Base-by-base conservation (phyloP, 2,113 vertebrate genomes). In the Caracal caracal region DNA sequence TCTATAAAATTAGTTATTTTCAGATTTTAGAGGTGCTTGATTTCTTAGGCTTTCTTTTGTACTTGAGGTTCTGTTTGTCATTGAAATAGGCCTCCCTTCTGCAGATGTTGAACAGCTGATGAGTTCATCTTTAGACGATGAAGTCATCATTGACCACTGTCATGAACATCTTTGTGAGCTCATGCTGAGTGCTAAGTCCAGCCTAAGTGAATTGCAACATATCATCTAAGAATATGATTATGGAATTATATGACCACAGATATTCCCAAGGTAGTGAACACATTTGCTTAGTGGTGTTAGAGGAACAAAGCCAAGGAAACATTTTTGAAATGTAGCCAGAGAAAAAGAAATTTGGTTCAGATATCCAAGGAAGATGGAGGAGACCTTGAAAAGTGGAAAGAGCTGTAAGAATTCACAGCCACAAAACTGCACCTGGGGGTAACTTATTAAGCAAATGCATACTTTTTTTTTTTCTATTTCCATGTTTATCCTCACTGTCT, bases 181-280 rank as follows among this genome's bases (percentile, higher is more conserved):
- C 88, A 87, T 78, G 63, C 63, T 76, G 63, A 97, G n/a, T 6
- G 0, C 47, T 76, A 47, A 96, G 63, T 88, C 87, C 93, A 98
- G 85, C 47, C 93, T 93, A 91, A 98, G 85, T 97, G 95, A 98
- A 96, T 92, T 61, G 22, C 93, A 91, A 98, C 95, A 75, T 97
- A 97, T 76, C 90, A 75, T 53, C 96, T 94, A 98, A 89, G 92
- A 98, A 97, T 97, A 97, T 92, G 59, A 95, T 90, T 96, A 68
- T 91, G 94, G 84, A 96, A 97, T 94, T 95, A 96, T 35, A 93
- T 98, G 95, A 96, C 89, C 85, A 80, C 96, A 91, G 22, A 93
- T 95, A 91, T 86, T 98, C 66, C 13, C 97, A 94, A 96, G 82
- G 71, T 75, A 94, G 0, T 0, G 59, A 81, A 75, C 5, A 33